phyloP scores from a whole-genome alignment of 2,797 vertebrate genomes.

The Lithobates sylvaticus region DNA sequence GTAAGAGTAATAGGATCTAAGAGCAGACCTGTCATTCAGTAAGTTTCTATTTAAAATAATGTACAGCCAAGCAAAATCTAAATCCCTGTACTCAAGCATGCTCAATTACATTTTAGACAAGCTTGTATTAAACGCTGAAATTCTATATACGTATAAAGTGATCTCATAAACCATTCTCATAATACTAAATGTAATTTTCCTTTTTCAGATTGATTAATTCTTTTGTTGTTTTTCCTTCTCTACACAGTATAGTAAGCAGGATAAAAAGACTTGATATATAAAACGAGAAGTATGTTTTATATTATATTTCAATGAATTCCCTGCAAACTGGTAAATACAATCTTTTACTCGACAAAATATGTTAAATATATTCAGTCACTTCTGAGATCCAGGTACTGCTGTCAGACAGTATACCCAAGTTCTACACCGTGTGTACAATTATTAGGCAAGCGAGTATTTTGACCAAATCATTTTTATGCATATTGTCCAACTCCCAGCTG shows the following conservation, averaged over 20 bases:
- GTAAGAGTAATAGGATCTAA: conserved; percentile 5
- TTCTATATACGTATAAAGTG: background rate
- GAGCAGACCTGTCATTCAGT: background rate
- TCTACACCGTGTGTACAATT: too few relatives aligned
- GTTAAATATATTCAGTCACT: too few relatives aligned
- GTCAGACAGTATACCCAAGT: too few relatives aligned
- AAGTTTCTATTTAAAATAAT: conserved; percentile 22
- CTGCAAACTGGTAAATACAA: background rate
- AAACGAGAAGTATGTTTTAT: background rate
- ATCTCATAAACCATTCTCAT: background rate
- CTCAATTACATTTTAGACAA: background rate
- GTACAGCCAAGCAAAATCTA: conserved; percentile 12
- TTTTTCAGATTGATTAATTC: background rate
- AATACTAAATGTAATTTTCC: background rate
- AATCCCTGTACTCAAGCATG: background rate
- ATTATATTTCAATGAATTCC: background rate
- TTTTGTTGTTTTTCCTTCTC: background rate
- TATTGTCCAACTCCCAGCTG: too few relatives aligned
- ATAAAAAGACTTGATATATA: background rate
- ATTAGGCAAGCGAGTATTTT: too few relatives aligned
- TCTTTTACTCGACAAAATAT: too few relatives aligned
- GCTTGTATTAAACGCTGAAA: background rate
- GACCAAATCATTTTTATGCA: too few relatives aligned
- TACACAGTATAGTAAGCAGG: background rate
- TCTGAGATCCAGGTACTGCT: too few relatives aligned